Evolutionary conservation across 2,797 vertebrate genomes (phyloP).

Genomic region (Anguilla pacifica): DNA sequence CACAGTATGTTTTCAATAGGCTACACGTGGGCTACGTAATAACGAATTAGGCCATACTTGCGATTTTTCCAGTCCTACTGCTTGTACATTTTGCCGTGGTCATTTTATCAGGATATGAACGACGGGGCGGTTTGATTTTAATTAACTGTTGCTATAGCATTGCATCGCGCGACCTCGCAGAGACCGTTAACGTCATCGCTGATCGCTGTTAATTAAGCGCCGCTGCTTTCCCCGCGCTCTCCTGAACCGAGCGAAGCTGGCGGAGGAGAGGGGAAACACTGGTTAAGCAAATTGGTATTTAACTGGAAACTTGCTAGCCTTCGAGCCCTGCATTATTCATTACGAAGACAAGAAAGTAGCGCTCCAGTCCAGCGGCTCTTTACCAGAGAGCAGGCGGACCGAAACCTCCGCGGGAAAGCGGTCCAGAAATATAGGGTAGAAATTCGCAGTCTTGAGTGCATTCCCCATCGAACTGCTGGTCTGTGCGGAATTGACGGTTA

Average conservation of each 20-base stretch:
- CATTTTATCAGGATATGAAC: not conserved
- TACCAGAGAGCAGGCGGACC: conserved; percentile 40
- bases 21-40: not conserved
- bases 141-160: not conserved
- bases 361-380: conserved; percentile 52
- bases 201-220: conserved; percentile 58
- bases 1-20: not conserved
- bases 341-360: conserved; percentile 70
- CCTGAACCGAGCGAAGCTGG: conserved; percentile 64
- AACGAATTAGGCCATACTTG: not conserved
- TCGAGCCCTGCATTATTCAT: conserved; percentile 74
- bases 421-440: conserved; percentile 68
- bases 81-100: not conserved
- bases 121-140: not conserved
- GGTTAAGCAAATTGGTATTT: conserved; percentile 85
- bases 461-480: conserved; percentile 46
- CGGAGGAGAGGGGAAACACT: conserved; percentile 73
- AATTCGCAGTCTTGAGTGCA: conserved; percentile 56
- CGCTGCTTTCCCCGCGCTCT: conserved; percentile 45
- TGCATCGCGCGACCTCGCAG: conserved; percentile 27
- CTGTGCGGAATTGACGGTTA: conserved; percentile 28
- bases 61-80: no score
- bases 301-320: conserved; percentile 78
- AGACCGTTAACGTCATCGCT: conserved; percentile 17
- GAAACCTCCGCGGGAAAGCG: conserved; percentile 60